These are phyloP conservation scores for Sebastes elongatus DNA, from an alignment of 2,797 vertebrate genomes.

Conservation along the genomic window DNA sequence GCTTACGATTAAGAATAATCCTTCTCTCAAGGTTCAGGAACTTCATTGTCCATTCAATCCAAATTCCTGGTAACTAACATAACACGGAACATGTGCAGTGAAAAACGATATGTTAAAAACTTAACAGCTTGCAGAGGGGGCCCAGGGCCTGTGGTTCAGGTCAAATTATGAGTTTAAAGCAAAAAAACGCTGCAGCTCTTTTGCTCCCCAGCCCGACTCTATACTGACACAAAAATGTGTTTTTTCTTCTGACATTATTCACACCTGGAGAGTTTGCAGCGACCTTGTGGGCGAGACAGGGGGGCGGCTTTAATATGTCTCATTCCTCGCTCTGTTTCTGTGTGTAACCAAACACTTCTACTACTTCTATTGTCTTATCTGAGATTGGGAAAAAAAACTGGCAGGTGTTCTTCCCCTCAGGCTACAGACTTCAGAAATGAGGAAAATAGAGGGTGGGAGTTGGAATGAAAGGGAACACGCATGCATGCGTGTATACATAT, in stretches of 20 bases:
- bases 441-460: constrained; percentile 73
- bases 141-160: constrained; percentile 63
- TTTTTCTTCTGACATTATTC: constrained; percentile 50
- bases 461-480: constrained; percentile 66
- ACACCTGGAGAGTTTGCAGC: constrained; percentile 69
- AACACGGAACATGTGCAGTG: constrained; percentile 80
- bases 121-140: constrained; percentile 80
- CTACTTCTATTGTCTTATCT: constrained; percentile 78
- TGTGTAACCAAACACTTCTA: constrained; percentile 74
- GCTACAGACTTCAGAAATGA: constrained; percentile 76
- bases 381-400: constrained; percentile 68
- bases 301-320: constrained; percentile 67
- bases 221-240: constrained; percentile 54
- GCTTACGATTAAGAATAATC: constrained; percentile 73
- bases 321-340: constrained; percentile 60
- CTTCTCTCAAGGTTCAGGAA: constrained; percentile 77
- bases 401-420: constrained; percentile 76
- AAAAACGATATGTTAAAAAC: constrained; percentile 78
- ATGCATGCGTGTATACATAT: constrained; percentile 37
- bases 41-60: constrained; percentile 78
- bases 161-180: constrained; percentile 74
- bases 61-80: constrained; percentile 78
- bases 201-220: constrained; percentile 32
- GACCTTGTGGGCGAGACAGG: constrained; percentile 57
- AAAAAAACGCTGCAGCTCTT: constrained; percentile 43